Evolutionary conservation across 1,140 invertebrate genomes (phyloP).

Genomic region (Drosophila sechellia): DNA sequence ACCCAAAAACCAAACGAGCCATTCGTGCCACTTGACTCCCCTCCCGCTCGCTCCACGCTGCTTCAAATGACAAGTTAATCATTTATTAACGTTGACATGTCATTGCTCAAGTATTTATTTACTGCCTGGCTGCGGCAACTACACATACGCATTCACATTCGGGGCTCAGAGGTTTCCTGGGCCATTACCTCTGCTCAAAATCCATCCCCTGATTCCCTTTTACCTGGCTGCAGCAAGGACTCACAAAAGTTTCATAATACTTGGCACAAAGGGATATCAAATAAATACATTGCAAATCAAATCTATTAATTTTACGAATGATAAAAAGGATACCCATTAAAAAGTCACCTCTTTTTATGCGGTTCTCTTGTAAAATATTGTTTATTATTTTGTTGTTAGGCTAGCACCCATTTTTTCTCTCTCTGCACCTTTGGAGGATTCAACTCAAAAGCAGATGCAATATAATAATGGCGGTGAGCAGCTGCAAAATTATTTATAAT

Average conservation of each 20-base stretch:
- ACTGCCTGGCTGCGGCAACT: conserved; percentile 48
- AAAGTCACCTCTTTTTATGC: too few species aligned
- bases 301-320: neutral
- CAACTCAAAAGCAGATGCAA: conserved; percentile 18
- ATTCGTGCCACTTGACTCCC: conserved; percentile 10
- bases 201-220: neutral
- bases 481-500: conserved; percentile 80
- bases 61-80: conserved; percentile 75
- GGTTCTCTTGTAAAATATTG: neutral
- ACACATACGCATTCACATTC: conserved; percentile 11
- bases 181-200: conserved; percentile 4
- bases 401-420: neutral
- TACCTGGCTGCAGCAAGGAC: neutral
- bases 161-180: conserved; percentile 7
- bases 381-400: neutral
- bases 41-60: conserved; percentile 18
- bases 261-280: neutral
- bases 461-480: conserved; percentile 45
- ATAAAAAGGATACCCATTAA: too few species aligned
- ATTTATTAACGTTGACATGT: conserved; percentile 81
- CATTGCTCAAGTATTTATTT: conserved; percentile 81
- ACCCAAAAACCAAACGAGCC: conserved; percentile 6
- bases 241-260: too few species aligned
- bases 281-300: neutral
- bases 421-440: neutral